phyloP scores from a whole-genome alignment of 2,888 invertebrate genomes.

The Tinea pellionella region DNA sequence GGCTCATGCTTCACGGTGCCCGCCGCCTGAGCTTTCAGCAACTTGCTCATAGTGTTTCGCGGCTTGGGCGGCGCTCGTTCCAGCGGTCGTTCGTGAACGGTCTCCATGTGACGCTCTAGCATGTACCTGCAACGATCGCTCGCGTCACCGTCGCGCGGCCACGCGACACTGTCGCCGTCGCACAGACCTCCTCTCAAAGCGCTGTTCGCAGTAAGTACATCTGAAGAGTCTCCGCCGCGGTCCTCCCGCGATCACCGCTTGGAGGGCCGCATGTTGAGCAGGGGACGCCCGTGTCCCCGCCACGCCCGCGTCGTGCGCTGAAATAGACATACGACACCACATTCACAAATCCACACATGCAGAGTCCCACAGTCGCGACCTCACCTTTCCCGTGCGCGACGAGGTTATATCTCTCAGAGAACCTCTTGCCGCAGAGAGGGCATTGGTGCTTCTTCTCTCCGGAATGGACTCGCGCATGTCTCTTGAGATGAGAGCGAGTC shows the following conservation, averaged over 20 bases:
- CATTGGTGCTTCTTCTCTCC: constrained; percentile 73
- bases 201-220: constrained; percentile 53
- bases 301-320: constrained; percentile 18
- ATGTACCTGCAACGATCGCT: constrained; percentile 30
- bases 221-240: constrained; percentile 37
- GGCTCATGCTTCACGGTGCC: background rate
- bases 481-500: constrained; percentile 74
- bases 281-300: background rate
- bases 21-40: constrained; percentile 55
- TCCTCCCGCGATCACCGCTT: constrained; percentile 27
- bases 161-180: background rate
- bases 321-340: background rate
- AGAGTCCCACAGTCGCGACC: too few species aligned
- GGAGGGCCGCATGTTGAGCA: constrained; percentile 18
- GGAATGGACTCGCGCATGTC: constrained; percentile 75
- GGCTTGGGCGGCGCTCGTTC: constrained; percentile 59
- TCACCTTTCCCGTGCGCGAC: constrained; percentile 47
- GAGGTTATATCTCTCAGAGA: constrained; percentile 69
- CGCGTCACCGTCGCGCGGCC: background rate
- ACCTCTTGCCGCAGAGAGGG: constrained; percentile 66
- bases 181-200: constrained; percentile 42
- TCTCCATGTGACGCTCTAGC: constrained; percentile 56
- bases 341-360: too few species aligned
- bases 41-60: constrained; percentile 64
- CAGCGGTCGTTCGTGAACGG: constrained; percentile 50